Evolutionary conservation across 1,140 invertebrate genomes (phyloP), one percentile per base, ranked within the genome.

Genomic region (Trichonephila clavipes): DNA sequence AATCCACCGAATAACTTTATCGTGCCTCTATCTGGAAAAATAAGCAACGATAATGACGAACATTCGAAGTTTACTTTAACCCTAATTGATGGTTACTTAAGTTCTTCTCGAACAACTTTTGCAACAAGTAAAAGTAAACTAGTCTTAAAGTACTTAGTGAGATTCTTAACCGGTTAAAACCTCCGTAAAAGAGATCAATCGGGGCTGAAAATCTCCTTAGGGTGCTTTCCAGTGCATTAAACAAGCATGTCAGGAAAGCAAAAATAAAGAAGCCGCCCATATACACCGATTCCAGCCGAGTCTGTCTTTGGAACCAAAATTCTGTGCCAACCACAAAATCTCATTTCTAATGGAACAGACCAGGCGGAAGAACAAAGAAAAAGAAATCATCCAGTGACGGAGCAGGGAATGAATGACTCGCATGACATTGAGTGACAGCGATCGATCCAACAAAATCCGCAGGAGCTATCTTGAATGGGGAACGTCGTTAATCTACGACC

Each of bases 361-460:
- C n/a, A 8, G 82, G 82, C 81, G 82, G 61, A 81, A 59, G 28
- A 18, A 83, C 58, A 85, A 92, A 66, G 40, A 92, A 85, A 85
- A 92, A 81, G 51, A 62, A 82, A 82, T 77, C 69, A 61, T 90
- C 90, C 61, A 85, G 62, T 85, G 90, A 92, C 81, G 66, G 90
- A 92, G 90, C 90, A 85, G 81, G 40, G 81, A 85, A 92, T 92
- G 82, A 92, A 92, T 92, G 90, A 69, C 77, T 69, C n/a, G 81
- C 61, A 10, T 92, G 90, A 92, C 90, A 85, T 66, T 92, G 90
- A 92, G 61, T 85, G 90, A 85, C 90, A 92, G 90, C 40, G 24
- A 92, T 92, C 90, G 90, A 92, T 92, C 90, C 21, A 24, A 19
- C 90, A 21, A 92, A 92, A 92, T 92, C 90, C 90, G 34, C 90